Base-by-base conservation (phyloP, 2,113 vertebrate genomes). In the Archilochus colubris region DNA sequence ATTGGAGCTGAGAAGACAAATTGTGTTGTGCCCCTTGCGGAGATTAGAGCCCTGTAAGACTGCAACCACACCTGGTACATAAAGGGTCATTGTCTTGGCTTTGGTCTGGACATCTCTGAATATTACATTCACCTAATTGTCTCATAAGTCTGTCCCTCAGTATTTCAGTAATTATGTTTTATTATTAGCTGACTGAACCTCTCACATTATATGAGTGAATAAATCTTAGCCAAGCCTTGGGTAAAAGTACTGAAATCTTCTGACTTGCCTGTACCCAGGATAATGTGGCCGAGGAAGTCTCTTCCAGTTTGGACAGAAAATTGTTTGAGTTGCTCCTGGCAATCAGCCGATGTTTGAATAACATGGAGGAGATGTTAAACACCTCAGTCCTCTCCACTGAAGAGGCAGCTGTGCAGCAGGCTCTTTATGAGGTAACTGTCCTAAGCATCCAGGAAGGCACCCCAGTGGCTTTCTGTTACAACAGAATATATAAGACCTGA, bases 301-400 rank as follows among this genome's bases (percentile, higher is more conserved):
- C 64, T 12, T 95, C 94, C 64, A 89, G 40, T 21, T 94, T 98
- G 95, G 98, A 99, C 64, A 98, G 98, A 94, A 97, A 98, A 74
- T 92, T 99, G 79, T 99, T 99, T 96, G 97, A 98, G 23, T 94
- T 98, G 30, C 96, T 99, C 75, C 95, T 97, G 79, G 93, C 97
- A 7, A 96, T 98, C 54, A 97, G 97, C 53, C 97, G 96, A 68
- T 98, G 97, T 50, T 97, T 99, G 55, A 96, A 97, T 53, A 97
- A 98, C 3, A 95, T 98, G 80, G 97, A 96, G 74, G 93, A 97
- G 92, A 97, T 98, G 96, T 95, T 98, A 23, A 96, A 95, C 75
- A 96, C 97, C 13, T 96, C 97, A 1, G 90, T 87, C 31, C 74
- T 91, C 38, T 88, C 96, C 19, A 82, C 90, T 0, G 98, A 97